Conservation (phyloP, 1,140 invertebrate species). For the Neodiprion fabricii region DNA sequence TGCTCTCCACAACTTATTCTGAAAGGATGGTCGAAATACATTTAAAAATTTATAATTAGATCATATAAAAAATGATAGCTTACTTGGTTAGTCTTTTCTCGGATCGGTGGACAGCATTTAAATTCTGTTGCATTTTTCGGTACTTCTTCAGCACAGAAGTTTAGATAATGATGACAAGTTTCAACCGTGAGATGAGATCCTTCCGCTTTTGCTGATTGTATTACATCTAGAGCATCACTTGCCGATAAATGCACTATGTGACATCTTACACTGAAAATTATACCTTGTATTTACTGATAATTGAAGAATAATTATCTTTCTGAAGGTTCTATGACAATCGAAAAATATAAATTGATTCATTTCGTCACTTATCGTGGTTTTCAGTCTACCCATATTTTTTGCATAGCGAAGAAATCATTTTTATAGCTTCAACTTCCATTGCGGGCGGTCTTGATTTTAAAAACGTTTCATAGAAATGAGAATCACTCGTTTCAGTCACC, state of each 20-base stretch:
- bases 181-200: constrained; percentile 68
- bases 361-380: not conserved
- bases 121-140: constrained; percentile 69
- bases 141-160: constrained; percentile 68
- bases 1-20: constrained; percentile 70
- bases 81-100: constrained; percentile 67
- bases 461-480: constrained; percentile 69
- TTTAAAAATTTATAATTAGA: constrained; percentile 11
- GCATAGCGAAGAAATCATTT: constrained; percentile 65
- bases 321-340: constrained; percentile 15
- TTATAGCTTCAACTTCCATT: constrained; percentile 73
- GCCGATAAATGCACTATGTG: constrained; percentile 79
- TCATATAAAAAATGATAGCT: constrained; percentile 20
- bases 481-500: constrained; percentile 46
- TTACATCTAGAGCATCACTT: constrained; percentile 62
- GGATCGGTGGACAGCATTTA: constrained; percentile 77
- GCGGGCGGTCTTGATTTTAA: constrained; percentile 67
- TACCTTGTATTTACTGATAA: constrained; percentile 16
- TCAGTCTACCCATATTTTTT: constrained; percentile 63
- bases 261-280: constrained; percentile 63
- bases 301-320: constrained; percentile 12
- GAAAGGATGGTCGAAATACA: constrained; percentile 32
- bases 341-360: constrained; percentile 8
- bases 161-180: constrained; percentile 79
- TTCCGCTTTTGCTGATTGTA: constrained; percentile 53